These are phyloP conservation scores for Andricus grossulariae DNA, from an alignment of 1,140 invertebrate genomes.

Conservation along the genomic window DNA sequence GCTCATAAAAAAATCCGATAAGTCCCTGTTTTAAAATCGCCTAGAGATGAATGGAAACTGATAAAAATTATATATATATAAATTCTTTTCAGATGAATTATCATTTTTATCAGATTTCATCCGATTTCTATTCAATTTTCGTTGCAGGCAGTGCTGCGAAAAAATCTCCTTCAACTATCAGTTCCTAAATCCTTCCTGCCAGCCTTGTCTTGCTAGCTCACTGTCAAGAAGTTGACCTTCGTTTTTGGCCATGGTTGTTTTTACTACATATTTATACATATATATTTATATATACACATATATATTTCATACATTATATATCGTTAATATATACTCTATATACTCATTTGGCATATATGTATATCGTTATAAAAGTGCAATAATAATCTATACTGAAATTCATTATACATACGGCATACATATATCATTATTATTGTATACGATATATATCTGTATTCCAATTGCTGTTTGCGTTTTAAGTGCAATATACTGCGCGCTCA, in stretches of 20 bases:
- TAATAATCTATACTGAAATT: neutral
- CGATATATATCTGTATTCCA: slow-evolving; percentile 46
- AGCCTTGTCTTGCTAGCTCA: slow-evolving; percentile 75
- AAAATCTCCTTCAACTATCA: slow-evolving; percentile 8
- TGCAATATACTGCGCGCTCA: slow-evolving; percentile 41
- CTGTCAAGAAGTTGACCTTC: slow-evolving; percentile 94
- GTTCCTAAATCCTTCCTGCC: slow-evolving; percentile 60
- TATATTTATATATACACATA: slow-evolving; percentile 60
- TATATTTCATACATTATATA: slow-evolving; percentile 54
- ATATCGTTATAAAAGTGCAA: slow-evolving; percentile 39
- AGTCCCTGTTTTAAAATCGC: neutral
- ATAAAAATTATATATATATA: neutral
- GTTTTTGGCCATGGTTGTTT: slow-evolving; percentile 90
- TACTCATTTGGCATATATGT: slow-evolving; percentile 43
- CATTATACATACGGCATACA: slow-evolving; percentile 35
- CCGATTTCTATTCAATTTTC: neutral
- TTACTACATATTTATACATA: slow-evolving; percentile 73
- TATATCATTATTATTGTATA: slow-evolving; percentile 28
- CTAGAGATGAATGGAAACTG: neutral
- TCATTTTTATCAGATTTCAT: neutral
- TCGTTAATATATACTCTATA: slow-evolving; percentile 48
- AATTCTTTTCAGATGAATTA: neutral
- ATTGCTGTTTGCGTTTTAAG: slow-evolving; percentile 49
- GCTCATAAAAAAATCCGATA: neutral
- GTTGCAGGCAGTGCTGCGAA: neutral